Evolutionary conservation across 1,140 invertebrate species (phyloP).

Genomic region (Protaetia brevitarsis): DNA sequence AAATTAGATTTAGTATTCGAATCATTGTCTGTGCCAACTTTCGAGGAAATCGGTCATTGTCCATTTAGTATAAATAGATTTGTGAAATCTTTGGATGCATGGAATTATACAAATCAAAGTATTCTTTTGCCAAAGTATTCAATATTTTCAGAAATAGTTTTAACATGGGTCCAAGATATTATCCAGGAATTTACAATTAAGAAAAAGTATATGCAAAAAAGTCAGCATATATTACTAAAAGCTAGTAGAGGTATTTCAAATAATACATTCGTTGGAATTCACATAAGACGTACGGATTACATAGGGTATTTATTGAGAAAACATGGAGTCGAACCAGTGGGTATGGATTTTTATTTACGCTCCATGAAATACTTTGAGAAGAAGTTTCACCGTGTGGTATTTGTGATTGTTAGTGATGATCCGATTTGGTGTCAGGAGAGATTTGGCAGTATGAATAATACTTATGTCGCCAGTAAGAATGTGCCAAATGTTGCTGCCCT

Average conservation of each 20-base stretch:
- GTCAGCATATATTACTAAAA: conserved; percentile 49
- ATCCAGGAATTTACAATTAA: conserved; percentile 57
- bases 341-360: conserved; percentile 53
- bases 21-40: conserved; percentile 55
- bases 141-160: conserved; percentile 56
- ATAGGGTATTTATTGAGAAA: conserved; percentile 54
- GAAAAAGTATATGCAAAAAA: conserved; percentile 50
- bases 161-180: conserved; percentile 57
- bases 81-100: conserved; percentile 54
- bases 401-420: conserved; percentile 63
- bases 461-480: conserved; percentile 52
- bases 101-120: conserved; percentile 59
- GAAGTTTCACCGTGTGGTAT: conserved; percentile 55
- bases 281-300: conserved; percentile 62
- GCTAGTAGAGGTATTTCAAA: conserved; percentile 40
- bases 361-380: conserved; percentile 58
- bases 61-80: conserved; percentile 51
- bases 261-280: conserved; percentile 56
- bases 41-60: conserved; percentile 58
- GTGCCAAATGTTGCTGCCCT: conserved; percentile 52
- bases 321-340: conserved; percentile 53
- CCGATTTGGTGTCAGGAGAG: conserved; percentile 58
- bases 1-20: conserved; percentile 57
- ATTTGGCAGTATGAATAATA: conserved; percentile 50
- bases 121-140: conserved; percentile 59